Base-by-base conservation (phyloP, 2,797 vertebrate species). In the Sorex maritimensis region DNA sequence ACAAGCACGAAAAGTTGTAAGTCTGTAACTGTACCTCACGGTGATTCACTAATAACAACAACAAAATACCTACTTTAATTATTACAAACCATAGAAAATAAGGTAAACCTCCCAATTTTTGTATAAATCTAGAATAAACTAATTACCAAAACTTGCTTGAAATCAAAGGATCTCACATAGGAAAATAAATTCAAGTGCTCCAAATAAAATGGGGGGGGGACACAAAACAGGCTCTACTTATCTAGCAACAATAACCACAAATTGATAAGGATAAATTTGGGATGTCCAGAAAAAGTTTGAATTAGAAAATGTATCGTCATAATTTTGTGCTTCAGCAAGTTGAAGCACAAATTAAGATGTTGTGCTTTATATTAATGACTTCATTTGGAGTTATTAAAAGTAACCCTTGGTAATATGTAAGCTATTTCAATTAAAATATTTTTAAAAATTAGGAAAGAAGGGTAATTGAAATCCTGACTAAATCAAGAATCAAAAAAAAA, bases 131-230 rank as follows among this genome's bases (percentile, higher is more conserved):
- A 58, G 14, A 13, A 67, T 73, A 81, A 67, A 74, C 67, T 65
- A 92, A 80, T 52, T 74, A 92, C 41, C 26, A 67, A 81, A 73
- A 30, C 14, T 58, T 86, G 6, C 72, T 73, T 38, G 24, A 86
- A 85, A 63, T 85, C 72, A 5, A 79, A 63, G 21, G 69, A 14
- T 61, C 3, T 28, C 12, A 69, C 1, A 21, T n/a, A 90, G 65
- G 17, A 79, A 85, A 49, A 21, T 49, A 26, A 63, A 23, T n/a
- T 23, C 26, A 85, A 63, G 49, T 49, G 61, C 15, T 85, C 19
- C 61, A 72, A 71, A 49, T 41, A 79, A 38, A 72, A 49, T 85
- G 34, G 34, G 34, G 34, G 34, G 34, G 2, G 34, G 34, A 34
- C 34, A 85, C 63, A 41, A 72, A 49, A 71, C 7, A 69, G 46